Conservation (phyloP, 2,113 vertebrate genomes). For the Nothocercus nigrocapillus region DNA sequence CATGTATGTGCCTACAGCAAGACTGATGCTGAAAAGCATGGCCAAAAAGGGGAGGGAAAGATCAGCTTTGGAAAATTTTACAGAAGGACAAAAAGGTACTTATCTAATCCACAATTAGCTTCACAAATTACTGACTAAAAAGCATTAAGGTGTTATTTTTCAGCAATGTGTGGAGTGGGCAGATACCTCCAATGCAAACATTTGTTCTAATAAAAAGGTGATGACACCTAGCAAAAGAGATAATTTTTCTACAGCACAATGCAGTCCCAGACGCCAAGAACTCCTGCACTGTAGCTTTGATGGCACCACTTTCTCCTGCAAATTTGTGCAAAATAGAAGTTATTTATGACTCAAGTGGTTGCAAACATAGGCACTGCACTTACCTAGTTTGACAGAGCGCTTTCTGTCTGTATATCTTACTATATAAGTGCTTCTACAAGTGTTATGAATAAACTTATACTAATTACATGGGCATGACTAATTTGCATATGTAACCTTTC, state of each 20-base stretch:
- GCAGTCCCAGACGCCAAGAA: neutral
- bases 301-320: neutral
- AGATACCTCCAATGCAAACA: neutral
- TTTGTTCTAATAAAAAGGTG: neutral
- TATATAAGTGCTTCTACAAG: neutral
- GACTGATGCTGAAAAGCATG: neutral
- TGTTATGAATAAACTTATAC: neutral
- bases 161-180: neutral
- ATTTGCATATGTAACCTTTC: neutral
- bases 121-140: neutral
- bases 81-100: neutral
- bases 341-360: neutral
- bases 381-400: neutral
- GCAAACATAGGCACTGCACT: neutral
- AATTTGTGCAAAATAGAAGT: neutral
- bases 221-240: neutral
- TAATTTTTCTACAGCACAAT: neutral
- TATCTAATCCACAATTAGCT: neutral
- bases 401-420: neutral
- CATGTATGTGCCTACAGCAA: rapidly evolving
- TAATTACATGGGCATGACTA: neutral
- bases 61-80: neutral
- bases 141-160: neutral
- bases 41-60: neutral
- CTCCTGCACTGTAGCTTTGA: neutral